Percentiles rank a stretch among this genome's conserved stretches.
Evolutionary conservation across 2,797 vertebrate species (phyloP).

Genomic region (Crypturellus tataupa): DNA sequence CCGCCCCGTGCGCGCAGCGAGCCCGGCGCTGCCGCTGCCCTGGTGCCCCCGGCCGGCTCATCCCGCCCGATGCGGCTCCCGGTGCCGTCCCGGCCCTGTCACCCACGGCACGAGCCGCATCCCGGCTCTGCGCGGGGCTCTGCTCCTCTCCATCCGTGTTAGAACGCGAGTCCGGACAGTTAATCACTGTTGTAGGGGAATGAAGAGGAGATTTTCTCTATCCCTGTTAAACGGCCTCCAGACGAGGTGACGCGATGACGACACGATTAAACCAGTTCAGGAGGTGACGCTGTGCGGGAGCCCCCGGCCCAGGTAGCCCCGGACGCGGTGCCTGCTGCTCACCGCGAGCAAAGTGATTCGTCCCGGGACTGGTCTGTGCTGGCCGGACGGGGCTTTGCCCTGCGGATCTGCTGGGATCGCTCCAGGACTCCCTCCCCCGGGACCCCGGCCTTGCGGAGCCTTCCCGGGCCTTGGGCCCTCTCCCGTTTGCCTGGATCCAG

Average conservation of each 20-base stretch:
- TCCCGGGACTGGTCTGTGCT: too few relatives aligned
- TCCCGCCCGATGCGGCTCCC: too few relatives aligned
- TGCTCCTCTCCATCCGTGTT: background rate
- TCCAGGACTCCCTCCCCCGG: background rate
- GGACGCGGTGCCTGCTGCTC: too few relatives aligned
- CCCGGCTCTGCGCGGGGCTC: too few relatives aligned
- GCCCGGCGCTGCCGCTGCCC: too few relatives aligned
- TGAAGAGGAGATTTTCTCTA: constrained; percentile 25
- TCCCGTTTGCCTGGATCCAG: background rate
- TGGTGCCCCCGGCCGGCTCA: too few relatives aligned
- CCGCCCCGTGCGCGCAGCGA: too few relatives aligned
- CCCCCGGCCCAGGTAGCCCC: background rate
- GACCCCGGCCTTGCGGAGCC: background rate
- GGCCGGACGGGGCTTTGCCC: background rate
- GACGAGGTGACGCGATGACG: constrained; percentile 52
- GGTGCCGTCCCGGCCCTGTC: too few relatives aligned
- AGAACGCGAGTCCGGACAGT: background rate
- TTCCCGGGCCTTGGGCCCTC: background rate
- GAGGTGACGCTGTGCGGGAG: background rate
- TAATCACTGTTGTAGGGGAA: background rate
- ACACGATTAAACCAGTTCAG: constrained; percentile 12
- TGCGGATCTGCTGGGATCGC: background rate
- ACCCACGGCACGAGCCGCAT: too few relatives aligned
- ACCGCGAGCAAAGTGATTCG: background rate
- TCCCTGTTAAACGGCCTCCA: constrained; percentile 55